Conservation (phyloP, 53 echinoderm and acorn worm genomes). For the Zoroaster sp. region DNA sequence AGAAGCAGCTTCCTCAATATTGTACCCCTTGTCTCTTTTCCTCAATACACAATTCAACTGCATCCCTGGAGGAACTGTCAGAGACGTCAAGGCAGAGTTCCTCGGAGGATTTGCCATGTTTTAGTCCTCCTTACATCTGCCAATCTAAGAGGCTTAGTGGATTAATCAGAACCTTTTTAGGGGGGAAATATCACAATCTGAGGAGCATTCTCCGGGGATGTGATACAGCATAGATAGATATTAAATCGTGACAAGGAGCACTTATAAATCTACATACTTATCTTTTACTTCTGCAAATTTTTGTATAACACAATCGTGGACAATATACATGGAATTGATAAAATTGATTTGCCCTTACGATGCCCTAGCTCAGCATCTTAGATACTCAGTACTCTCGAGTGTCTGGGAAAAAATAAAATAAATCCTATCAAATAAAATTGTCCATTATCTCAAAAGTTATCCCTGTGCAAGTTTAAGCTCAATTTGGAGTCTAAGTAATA, state of each 20-base stretch:
- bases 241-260: neutral
- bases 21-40: neutral
- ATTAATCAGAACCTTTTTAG: conserved; percentile 13
- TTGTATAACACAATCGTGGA: no score
- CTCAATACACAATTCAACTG: neutral
- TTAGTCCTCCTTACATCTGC: neutral
- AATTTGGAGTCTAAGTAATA: no score
- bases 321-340: no score
- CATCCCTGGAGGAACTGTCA: neutral
- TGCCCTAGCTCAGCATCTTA: no score
- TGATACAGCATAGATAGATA: neutral
- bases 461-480: no score
- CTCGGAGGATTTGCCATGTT: neutral
- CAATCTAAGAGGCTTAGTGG: neutral
- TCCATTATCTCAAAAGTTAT: no score
- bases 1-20: neutral
- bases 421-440: no score
- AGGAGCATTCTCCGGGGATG: neutral
- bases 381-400: no score
- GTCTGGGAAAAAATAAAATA: no score
- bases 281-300: no score
- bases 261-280: neutral
- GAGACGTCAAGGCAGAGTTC: neutral
- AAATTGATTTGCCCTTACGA: no score
- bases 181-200: neutral